phyloP scores from a whole-genome alignment of 2,888 invertebrate genomes.

The Helleia helle region DNA sequence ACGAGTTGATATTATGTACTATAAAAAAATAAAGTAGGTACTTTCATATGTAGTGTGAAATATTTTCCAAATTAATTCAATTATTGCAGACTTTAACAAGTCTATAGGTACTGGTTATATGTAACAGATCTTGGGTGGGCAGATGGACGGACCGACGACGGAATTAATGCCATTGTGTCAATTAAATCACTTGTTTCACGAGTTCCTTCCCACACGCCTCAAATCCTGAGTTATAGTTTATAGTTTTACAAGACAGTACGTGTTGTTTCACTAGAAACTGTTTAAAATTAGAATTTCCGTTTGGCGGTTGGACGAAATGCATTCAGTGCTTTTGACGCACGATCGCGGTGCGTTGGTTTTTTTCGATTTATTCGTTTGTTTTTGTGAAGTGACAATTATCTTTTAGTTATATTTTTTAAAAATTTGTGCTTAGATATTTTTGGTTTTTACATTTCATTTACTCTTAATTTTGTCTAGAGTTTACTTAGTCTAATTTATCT shows the following conservation, averaged over 20 bases:
- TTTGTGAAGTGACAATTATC: slow-evolving; percentile 1
- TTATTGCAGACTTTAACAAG: no score
- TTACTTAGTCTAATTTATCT: no score
- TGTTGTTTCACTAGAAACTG: slow-evolving; percentile 61
- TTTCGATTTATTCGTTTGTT: slow-evolving; percentile 12
- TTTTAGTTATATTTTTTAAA: no score
- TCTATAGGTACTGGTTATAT: no score
- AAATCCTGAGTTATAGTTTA: slow-evolving; percentile 47
- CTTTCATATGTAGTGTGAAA: no score
- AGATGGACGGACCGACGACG: slow-evolving; percentile 19
- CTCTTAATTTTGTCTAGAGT: no score
- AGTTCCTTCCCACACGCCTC: slow-evolving; percentile 44
- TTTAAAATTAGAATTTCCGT: slow-evolving; percentile 71
- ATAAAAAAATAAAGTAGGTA: no score
- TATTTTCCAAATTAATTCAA: no score
- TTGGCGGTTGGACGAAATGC: slow-evolving; percentile 60
- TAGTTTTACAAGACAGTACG: slow-evolving; percentile 51
- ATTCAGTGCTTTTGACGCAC: slow-evolving; percentile 45
- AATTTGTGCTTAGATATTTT: no score
- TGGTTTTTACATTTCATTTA: no score
- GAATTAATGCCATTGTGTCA: slow-evolving; percentile 47
- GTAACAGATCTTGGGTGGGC: no score
- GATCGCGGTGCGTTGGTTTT: slow-evolving; percentile 22
- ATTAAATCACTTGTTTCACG: slow-evolving; percentile 58
- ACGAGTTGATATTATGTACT: no score